Conservation (phyloP, 2,888 invertebrate genomes). For the Automeris io region DNA sequence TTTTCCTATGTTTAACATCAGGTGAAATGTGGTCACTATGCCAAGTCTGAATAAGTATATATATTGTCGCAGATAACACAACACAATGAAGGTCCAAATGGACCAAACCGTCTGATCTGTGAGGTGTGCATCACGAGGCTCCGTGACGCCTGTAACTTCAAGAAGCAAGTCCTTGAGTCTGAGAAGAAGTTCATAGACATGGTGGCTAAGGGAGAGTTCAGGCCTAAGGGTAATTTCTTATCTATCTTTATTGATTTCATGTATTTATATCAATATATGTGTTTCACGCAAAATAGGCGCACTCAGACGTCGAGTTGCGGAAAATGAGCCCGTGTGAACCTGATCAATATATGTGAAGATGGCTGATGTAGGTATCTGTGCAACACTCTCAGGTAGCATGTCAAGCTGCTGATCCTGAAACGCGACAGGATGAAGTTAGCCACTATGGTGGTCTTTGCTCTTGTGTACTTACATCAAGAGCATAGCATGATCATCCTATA, state of each 20-base stretch:
- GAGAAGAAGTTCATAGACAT: slow-evolving; percentile 67
- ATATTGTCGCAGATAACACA: slow-evolving; percentile 49
- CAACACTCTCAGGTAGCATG: too few relatives aligned
- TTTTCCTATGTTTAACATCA: too few relatives aligned
- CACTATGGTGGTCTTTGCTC: background rate
- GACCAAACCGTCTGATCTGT: slow-evolving; percentile 59
- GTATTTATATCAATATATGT: too few relatives aligned
- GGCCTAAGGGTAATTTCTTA: slow-evolving; percentile 34
- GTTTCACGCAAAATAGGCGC: too few relatives aligned
- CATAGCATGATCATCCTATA: too few relatives aligned
- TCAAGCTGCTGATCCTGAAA: background rate
- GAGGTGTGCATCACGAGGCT: slow-evolving; percentile 67
- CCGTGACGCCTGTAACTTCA: slow-evolving; percentile 66
- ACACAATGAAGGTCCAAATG: slow-evolving; percentile 63
- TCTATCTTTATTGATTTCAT: too few relatives aligned
- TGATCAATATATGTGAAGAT: too few relatives aligned
- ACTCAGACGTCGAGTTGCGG: too few relatives aligned
- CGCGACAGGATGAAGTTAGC: slow-evolving; percentile 13
- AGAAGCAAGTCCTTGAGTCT: slow-evolving; percentile 62
- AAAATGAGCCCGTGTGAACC: too few relatives aligned
- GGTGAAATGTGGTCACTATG: too few relatives aligned
- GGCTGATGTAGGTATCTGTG: too few relatives aligned
- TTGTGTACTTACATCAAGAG: slow-evolving; percentile 2
- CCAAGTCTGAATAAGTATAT: too few relatives aligned
- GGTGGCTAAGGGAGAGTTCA: slow-evolving; percentile 57